These are phyloP conservation scores for Tridacna crocea DNA, from an alignment of 2,888 invertebrate genomes.

Conservation along the genomic window DNA sequence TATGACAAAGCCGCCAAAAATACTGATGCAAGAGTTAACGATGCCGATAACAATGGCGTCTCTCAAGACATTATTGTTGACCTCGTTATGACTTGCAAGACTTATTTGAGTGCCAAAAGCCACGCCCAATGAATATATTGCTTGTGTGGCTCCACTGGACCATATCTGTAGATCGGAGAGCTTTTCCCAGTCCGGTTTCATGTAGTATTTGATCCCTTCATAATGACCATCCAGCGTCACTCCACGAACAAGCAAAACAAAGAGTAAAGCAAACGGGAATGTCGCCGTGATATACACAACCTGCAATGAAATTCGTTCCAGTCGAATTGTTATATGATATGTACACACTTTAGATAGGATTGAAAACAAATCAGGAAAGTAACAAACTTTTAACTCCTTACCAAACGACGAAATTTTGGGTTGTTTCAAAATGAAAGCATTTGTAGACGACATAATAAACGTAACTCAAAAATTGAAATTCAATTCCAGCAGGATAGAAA, in stretches of 20 bases:
- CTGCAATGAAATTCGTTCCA: not conserved
- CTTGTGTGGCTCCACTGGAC: slow-evolving; percentile 44
- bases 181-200: slow-evolving; percentile 33
- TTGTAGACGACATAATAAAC: too few species aligned
- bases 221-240: slow-evolving; percentile 33
- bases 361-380: too few species aligned
- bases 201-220: slow-evolving; percentile 35
- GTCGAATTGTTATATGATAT: too few species aligned
- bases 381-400: too few species aligned
- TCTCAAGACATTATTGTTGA: slow-evolving; percentile 37
- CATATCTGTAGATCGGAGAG: slow-evolving; percentile 41
- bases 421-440: too few species aligned
- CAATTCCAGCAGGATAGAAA: too few species aligned
- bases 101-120: slow-evolving; percentile 33
- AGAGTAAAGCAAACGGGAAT: slow-evolving; percentile 20
- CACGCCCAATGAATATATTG: slow-evolving; percentile 42
- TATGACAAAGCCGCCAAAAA: slow-evolving; percentile 39
- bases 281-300: not conserved
- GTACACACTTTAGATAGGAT: too few species aligned
- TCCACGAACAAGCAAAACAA: slow-evolving; percentile 38
- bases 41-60: slow-evolving; percentile 34
- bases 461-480: too few species aligned
- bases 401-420: too few species aligned
- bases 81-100: slow-evolving; percentile 43
- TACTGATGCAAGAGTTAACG: slow-evolving; percentile 37